Conservation (phyloP, 2,113 vertebrate genomes). For the Castor canadensis region DNA sequence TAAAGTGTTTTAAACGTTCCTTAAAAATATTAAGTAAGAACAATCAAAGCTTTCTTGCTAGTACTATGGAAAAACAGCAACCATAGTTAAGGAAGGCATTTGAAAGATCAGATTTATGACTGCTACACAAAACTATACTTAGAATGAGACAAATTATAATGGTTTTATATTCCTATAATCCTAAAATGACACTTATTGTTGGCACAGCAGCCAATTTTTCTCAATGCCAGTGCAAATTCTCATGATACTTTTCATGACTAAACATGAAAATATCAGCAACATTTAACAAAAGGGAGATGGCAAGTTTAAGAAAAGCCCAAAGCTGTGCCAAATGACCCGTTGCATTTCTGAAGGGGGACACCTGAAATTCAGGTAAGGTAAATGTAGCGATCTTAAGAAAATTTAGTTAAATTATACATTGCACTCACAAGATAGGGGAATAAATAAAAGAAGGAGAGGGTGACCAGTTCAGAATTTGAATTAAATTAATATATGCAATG, state of each 20-base stretch:
- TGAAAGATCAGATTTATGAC: slow-evolving; percentile 43
- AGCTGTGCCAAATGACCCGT: slow-evolving; percentile 39
- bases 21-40: slow-evolving; percentile 10
- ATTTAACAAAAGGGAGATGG: slow-evolving; percentile 49
- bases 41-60: background rate
- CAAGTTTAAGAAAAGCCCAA: slow-evolving; percentile 40
- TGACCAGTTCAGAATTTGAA: background rate
- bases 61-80: background rate
- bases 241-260: slow-evolving; percentile 57
- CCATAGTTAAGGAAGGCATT: background rate
- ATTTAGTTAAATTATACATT: slow-evolving; percentile 11
- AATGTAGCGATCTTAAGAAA: background rate
- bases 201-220: background rate
- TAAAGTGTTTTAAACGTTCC: background rate
- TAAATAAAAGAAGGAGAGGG: background rate
- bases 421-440: background rate
- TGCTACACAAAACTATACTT: background rate
- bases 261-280: slow-evolving; percentile 53
- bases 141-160: slow-evolving; percentile 44
- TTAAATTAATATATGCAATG: background rate
- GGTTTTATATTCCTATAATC: background rate
- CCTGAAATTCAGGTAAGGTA: background rate
- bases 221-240: slow-evolving; percentile 14
- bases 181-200: slow-evolving; percentile 51
- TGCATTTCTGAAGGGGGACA: background rate